A percentile compares a stretch with the other conserved stretches of the same genome.
These are phyloP conservation scores for Pogonomyrmex californicus DNA, from an alignment of 1,140 invertebrate genomes.

Conservation along the genomic window DNA sequence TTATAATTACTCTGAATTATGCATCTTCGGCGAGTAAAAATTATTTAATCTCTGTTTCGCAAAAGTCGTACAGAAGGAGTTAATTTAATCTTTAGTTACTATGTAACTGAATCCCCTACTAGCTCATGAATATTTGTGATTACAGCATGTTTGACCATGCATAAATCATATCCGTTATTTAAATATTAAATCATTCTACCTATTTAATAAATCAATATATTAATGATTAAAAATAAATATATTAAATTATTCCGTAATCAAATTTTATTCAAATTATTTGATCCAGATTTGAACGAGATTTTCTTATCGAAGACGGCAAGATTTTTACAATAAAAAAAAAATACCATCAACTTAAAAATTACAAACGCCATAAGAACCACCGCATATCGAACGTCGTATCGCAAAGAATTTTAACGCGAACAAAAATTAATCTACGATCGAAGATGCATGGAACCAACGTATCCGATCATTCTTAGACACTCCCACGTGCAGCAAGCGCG, in stretches of 20 bases:
- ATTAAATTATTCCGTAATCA: not conserved
- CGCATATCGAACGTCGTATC: not conserved
- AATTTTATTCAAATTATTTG: conserved; percentile 25
- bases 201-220: conserved; percentile 12
- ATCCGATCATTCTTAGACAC: too few relatives aligned
- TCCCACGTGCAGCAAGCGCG: not conserved
- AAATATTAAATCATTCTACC: conserved; percentile 29
- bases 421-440: not conserved
- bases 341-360: not conserved
- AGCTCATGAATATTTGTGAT: conserved; percentile 45
- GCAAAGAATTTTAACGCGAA: not conserved
- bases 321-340: conserved; percentile 4
- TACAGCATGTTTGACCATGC: conserved; percentile 11
- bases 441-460: not conserved
- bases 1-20: conserved; percentile 1
- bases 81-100: conserved; percentile 47
- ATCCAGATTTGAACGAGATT: too few relatives aligned
- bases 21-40: not conserved
- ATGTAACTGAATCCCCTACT: not conserved
- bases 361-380: not conserved
- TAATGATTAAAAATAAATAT: not conserved
- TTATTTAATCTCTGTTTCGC: not conserved
- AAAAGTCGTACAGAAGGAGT: not conserved
- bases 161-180: conserved; percentile 27
- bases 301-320: not conserved